Conservation (phyloP, 2,797 vertebrate genomes). For the Prunella strophiata region DNA sequence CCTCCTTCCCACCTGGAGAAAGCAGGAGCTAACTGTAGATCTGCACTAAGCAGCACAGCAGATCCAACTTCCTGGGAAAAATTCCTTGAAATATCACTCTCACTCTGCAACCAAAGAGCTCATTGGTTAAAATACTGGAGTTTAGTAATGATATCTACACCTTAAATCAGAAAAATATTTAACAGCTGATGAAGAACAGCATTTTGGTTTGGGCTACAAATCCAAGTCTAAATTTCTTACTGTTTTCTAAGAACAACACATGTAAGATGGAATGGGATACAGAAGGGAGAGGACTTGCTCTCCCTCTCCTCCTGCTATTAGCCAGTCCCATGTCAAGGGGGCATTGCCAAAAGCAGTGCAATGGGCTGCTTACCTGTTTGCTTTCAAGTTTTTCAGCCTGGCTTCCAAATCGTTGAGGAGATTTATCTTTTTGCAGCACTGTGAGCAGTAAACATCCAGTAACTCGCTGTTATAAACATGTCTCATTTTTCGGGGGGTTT, state of each 20-base stretch:
- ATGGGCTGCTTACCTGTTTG: slow-evolving; percentile 85
- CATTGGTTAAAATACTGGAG: neutral
- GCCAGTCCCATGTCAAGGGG: neutral
- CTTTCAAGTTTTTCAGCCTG: slow-evolving; percentile 93
- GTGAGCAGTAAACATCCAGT: slow-evolving; percentile 94
- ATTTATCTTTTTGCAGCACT: slow-evolving; percentile 97
- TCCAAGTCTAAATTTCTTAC: neutral
- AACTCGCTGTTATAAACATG: slow-evolving; percentile 85
- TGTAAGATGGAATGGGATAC: neutral
- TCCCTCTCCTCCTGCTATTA: neutral
- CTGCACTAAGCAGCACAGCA: slow-evolving; percentile 1
- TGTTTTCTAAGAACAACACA: neutral
- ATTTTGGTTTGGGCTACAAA: neutral
- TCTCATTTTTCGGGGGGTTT: slow-evolving; percentile 90
- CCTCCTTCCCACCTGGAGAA: neutral
- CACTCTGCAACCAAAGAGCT: neutral
- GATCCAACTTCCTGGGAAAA: neutral
- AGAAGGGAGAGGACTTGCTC: neutral
- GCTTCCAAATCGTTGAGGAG: slow-evolving; percentile 94
- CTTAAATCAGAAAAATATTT: neutral
- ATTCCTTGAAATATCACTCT: neutral
- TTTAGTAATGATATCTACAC: neutral
- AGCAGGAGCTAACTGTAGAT: neutral
- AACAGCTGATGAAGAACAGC: neutral
- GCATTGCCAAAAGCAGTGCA: neutral